Percentiles rank a stretch among this genome's conserved stretches.
phyloP scores from a whole-genome alignment of 2,888 invertebrate genomes.

The Eustalomyia histrio region DNA sequence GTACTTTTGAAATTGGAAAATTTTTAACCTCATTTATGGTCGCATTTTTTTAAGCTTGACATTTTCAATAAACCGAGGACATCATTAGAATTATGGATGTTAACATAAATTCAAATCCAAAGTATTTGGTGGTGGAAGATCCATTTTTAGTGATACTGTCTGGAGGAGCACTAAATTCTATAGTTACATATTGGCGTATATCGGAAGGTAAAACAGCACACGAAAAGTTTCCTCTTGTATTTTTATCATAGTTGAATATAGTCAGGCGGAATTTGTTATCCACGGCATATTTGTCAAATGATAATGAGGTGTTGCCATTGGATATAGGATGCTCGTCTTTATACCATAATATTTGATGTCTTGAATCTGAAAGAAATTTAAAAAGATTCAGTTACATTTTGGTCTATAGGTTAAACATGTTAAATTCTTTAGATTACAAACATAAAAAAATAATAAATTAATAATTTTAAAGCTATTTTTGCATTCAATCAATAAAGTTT shows the following conservation, averaged over 20 bases:
- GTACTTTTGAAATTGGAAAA: conserved; percentile 17
- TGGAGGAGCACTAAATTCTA: conserved; percentile 54
- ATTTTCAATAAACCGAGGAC: conserved; percentile 34
- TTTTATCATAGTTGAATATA: conserved; percentile 49
- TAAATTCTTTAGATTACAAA: no score
- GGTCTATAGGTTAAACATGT: neutral
- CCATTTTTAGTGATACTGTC: conserved; percentile 49
- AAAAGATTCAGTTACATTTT: neutral
- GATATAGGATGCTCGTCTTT: conserved; percentile 49
- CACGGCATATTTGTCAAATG: conserved; percentile 43
- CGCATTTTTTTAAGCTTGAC: neutral
- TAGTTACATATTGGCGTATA: conserved; percentile 44
- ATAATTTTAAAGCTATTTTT: no score
- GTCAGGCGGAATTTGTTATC: conserved; percentile 56
- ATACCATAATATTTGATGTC: conserved; percentile 56
- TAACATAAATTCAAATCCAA: conserved; percentile 26
- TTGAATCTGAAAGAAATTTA: conserved; percentile 32
- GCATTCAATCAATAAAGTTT: no score
- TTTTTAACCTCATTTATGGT: conserved; percentile 43
- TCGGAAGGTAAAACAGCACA: conserved; percentile 51
- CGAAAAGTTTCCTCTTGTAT: conserved; percentile 47
- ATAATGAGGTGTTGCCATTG: conserved; percentile 54
- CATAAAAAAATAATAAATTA: no score
- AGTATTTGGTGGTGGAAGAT: conserved; percentile 6
- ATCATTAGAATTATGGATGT: conserved; percentile 25